A percentile compares a stretch with the other conserved stretches of the same genome.
phyloP scores from a whole-genome alignment of 2,888 invertebrate genomes.

The Xestobium rufovillosum region DNA sequence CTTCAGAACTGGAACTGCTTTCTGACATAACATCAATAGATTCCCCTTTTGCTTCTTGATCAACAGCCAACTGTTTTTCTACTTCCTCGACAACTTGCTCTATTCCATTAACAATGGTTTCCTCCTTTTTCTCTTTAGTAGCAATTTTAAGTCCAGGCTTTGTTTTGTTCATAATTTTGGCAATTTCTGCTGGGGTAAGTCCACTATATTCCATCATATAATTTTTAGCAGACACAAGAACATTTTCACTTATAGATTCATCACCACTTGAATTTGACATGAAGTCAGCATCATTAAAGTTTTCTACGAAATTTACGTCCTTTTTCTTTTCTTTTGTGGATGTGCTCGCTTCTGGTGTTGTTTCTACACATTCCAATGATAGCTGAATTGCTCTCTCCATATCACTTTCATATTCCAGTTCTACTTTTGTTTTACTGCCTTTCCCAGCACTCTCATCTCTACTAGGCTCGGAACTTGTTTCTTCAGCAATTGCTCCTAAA shows the following conservation, averaged over 20 bases:
- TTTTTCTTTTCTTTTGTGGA: conserved; percentile 13
- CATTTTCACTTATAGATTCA: conserved; percentile 17
- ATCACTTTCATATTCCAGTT: conserved; percentile 41
- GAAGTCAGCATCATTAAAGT: conserved; percentile 29
- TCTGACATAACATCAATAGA: conserved; percentile 27
- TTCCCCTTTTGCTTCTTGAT: conserved; percentile 14
- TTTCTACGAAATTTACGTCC: conserved; percentile 12
- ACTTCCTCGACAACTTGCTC: conserved; percentile 8
- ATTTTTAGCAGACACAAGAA: conserved; percentile 56
- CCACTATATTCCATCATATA: conserved; percentile 73
- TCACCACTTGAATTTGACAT: conserved; percentile 33
- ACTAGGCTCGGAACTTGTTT: conserved; percentile 16
- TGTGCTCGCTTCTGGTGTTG: conserved; percentile 14
- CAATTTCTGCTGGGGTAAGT: conserved; percentile 62
- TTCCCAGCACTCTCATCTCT: neutral
- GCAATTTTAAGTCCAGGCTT: conserved; percentile 12
- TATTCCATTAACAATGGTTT: conserved; percentile 7
- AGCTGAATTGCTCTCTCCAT: conserved; percentile 42
- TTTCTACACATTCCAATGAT: conserved; percentile 2
- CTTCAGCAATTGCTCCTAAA: conserved; percentile 16
- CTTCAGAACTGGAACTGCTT: conserved; percentile 34
- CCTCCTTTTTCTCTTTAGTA: conserved; percentile 6
- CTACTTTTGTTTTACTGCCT: conserved; percentile 21
- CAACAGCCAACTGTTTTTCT: conserved; percentile 18
- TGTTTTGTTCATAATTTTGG: conserved; percentile 44